Base-by-base conservation (phyloP, 2,888 invertebrate species). In the Cataglyphis cursor region DNA sequence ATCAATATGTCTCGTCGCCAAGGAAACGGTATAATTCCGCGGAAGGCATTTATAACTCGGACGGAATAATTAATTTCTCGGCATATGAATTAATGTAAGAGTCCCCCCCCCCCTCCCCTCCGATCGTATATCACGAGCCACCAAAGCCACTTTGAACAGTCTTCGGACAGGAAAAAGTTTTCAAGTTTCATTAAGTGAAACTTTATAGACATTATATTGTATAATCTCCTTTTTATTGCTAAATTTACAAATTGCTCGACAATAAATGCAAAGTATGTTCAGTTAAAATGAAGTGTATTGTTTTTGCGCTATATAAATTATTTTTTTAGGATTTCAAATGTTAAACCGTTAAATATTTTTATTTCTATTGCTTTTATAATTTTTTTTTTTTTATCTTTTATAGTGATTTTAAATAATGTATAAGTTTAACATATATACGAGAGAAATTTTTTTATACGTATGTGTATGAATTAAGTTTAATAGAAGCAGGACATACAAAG, bases 1-100 rank as follows among this genome's bases (percentile, higher is more conserved):
- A 83, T 80, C 81, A 85, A 89, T 88, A 86, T 87, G 85, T 85
- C 70, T 80, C 59, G 80, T 85, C 84, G 75, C 73, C 81, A 74
- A 84, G 81, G 68, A 87, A 85, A 85, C 83, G 68, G 66, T 51
- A 81, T 80, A 82, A 89, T 89, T 84, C 61, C 80, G 15, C 15
- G 3, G 81, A 38, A 24, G 2, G 57, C 87, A 66, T 89, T 85
- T 82, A 85, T 87, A 87, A 87, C 74, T 57, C 64, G 59, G 24
- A 35, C 59, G 73, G 68, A 66, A 85, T 83, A 88, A 87, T 88
- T 87, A 87, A 85, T 87, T 81, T 74, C 59, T 65, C 57, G 61
- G 78, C 9, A 28, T 59, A 65, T 83, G 74, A 84, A 87, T 87
- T 82, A 86, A 84, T 74, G 81, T 48, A 65, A 70, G 48, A 59